Evolutionary conservation across 1,140 invertebrate genomes (phyloP).

Genomic region (Bradynema listronoti): DNA sequence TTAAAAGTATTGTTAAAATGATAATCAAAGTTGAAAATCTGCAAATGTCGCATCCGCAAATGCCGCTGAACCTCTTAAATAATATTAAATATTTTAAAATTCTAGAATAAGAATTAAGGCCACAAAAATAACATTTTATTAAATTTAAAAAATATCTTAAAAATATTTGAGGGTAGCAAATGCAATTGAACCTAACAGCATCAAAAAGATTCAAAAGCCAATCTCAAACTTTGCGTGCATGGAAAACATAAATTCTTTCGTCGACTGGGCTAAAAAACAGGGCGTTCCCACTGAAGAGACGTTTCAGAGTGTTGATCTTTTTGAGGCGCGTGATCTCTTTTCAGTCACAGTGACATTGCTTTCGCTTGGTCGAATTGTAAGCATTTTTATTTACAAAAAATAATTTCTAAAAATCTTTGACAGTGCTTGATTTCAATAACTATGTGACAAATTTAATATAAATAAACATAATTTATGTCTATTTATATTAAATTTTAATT

Average conservation of each 20-base stretch:
- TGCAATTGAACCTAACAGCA: conserved; percentile 63
- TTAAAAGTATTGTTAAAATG: no score
- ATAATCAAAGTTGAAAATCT: no score
- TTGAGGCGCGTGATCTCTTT: conserved; percentile 84
- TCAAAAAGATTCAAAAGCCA: conserved; percentile 77
- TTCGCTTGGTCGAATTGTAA: conserved; percentile 85
- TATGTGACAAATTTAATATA: background rate
- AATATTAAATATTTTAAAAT: no score
- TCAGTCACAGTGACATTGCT: conserved; percentile 88
- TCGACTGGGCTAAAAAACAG: conserved; percentile 74
- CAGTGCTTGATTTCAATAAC: background rate
- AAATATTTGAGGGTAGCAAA: conserved; percentile 56
- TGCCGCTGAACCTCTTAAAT: no score
- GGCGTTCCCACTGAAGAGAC: conserved; percentile 87
- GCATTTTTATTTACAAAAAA: conserved; percentile 13
- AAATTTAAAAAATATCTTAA: no score
- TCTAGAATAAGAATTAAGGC: no score
- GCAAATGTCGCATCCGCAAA: no score
- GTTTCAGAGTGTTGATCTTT: conserved; percentile 67
- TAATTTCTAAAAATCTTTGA: background rate
- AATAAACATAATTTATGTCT: background rate
- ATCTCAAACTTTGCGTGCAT: conserved; percentile 87
- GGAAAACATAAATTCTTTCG: conserved; percentile 94
- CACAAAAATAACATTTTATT: no score
- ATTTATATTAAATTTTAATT: background rate